These are phyloP conservation scores for Muscicapa comitata DNA, from an alignment of 2,797 vertebrate species.

Conservation along the genomic window DNA sequence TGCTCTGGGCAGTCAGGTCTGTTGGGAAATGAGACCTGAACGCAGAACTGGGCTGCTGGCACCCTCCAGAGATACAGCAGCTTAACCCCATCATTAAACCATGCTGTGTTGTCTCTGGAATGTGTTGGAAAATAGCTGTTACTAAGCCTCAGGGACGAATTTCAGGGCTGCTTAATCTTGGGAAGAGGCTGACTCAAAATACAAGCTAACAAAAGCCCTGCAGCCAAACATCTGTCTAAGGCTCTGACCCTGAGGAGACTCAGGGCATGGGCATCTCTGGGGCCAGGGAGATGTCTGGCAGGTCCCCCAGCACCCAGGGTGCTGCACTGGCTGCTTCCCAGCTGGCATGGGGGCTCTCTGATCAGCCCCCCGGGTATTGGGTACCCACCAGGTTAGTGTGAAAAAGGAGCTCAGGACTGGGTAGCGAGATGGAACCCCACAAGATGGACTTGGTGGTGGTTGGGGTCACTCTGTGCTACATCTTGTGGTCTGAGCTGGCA, in stretches of 20 bases:
- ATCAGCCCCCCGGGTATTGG: accelerated
- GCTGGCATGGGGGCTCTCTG: neutral
- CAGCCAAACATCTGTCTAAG: neutral
- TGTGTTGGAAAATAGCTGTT: neutral
- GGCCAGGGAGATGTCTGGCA: neutral
- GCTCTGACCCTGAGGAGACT: neutral
- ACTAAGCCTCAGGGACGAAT: neutral
- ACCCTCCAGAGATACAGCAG: neutral
- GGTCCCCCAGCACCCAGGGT: neutral
- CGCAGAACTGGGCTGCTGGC: neutral
- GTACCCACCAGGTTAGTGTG: neutral
- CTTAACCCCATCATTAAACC: neutral
- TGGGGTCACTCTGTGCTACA: neutral
- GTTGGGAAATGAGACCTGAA: neutral
- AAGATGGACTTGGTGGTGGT: accelerated
- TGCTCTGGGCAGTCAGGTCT: neutral
- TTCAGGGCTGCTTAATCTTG: conserved; percentile 9
- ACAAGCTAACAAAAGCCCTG: neutral
- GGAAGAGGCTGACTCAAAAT: neutral
- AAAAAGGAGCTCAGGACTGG: neutral
- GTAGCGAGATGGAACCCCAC: neutral
- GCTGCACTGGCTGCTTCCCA: neutral
- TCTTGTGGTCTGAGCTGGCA: neutral
- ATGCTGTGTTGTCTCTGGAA: neutral
- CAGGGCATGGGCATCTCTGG: neutral